phyloP scores from a whole-genome alignment of 2,797 vertebrate species.

The Falco columbarius region DNA sequence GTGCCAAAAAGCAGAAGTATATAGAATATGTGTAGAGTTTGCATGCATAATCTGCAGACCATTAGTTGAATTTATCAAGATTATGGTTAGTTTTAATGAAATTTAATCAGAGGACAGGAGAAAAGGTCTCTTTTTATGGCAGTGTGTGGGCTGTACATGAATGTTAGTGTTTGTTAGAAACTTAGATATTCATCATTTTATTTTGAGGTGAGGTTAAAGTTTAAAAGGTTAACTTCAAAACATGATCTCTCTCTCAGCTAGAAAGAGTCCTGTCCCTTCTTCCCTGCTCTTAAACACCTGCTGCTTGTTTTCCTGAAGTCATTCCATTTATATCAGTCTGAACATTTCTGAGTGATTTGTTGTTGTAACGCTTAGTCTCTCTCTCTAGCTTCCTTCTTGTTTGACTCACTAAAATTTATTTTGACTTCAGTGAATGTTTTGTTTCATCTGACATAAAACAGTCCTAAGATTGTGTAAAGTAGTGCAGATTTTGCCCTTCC shows the following conservation, averaged over 20 bases:
- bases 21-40: neutral
- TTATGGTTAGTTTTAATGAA: neutral
- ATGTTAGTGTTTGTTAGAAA: neutral
- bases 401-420: neutral
- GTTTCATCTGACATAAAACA: neutral
- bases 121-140: neutral
- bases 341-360: neutral
- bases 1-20: neutral
- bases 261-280: neutral
- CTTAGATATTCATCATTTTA: neutral
- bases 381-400: neutral
- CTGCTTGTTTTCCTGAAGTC: neutral
- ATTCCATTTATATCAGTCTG: neutral
- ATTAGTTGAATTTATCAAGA: neutral
- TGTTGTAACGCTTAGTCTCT: neutral
- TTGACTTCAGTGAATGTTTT: neutral
- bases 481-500: neutral
- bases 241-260: fast-evolving
- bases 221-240: neutral
- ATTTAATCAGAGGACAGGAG: neutral
- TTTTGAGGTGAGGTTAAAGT: neutral
- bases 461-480: neutral
- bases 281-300: neutral
- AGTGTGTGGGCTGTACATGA: neutral
- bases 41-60: neutral